A percentile compares a stretch with the other conserved stretches of the same genome.
phyloP scores from a whole-genome alignment of 2,888 invertebrate genomes.

The Stegana nigrithorax region DNA sequence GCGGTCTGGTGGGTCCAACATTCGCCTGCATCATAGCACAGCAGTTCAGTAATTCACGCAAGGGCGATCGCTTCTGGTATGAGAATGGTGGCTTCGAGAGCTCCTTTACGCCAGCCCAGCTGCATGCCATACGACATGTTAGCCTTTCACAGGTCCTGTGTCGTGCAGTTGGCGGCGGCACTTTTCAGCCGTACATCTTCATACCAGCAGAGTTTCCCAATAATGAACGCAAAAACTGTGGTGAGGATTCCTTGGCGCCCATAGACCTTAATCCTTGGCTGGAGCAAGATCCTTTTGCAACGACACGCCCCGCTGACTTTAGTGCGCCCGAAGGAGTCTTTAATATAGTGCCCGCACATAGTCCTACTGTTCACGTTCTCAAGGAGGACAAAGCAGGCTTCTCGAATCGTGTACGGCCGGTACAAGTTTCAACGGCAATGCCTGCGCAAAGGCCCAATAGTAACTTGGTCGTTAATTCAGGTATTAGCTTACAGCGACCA shows the following conservation, averaged over 20 bases:
- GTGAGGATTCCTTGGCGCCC: constrained; percentile 52
- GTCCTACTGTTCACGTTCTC: constrained; percentile 25
- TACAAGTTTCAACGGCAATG: neutral
- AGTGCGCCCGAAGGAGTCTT: constrained; percentile 45
- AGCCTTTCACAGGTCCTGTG: constrained; percentile 78
- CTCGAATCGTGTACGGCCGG: constrained; percentile 46
- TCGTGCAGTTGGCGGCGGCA: constrained; percentile 65
- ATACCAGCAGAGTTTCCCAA: constrained; percentile 62
- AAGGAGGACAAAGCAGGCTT: constrained; percentile 59
- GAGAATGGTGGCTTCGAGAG: constrained; percentile 82
- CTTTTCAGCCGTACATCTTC: constrained; percentile 68
- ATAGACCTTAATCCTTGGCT: constrained; percentile 67
- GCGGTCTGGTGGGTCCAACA: constrained; percentile 85
- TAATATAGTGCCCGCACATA: constrained; percentile 33
- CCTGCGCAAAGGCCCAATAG: constrained; percentile 40
- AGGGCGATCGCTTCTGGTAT: constrained; percentile 86
- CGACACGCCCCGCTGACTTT: constrained; percentile 24
- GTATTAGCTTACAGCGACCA: constrained; percentile 52
- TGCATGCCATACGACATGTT: constrained; percentile 78
- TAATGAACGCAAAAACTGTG: constrained; percentile 64
- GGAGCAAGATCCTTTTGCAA: constrained; percentile 64
- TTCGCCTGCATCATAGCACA: constrained; percentile 90
- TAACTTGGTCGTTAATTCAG: constrained; percentile 51
- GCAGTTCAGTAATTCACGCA: constrained; percentile 82
- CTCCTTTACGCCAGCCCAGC: constrained; percentile 81